These are phyloP conservation scores for Osmerus eperlanus DNA, from an alignment of 2,113 vertebrate genomes.

Conservation along the genomic window DNA sequence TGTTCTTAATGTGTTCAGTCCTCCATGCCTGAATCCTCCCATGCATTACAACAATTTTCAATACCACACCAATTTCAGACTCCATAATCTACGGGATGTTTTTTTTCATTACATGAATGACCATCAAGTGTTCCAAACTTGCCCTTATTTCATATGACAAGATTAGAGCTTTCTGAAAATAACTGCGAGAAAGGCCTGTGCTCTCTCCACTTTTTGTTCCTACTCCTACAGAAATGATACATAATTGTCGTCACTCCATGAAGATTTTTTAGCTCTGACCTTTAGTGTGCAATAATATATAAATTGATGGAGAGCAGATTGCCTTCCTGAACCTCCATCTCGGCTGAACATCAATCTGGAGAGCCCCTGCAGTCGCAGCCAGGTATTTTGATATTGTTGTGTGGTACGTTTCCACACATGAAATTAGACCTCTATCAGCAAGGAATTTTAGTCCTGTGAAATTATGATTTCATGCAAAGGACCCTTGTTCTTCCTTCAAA, in stretches of 20 bases:
- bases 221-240: conserved; percentile 82
- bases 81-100: conserved; percentile 51
- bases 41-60: conserved; percentile 47
- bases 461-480: conserved; percentile 74
- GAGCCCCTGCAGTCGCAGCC: conserved; percentile 20
- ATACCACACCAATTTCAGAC: conserved; percentile 43
- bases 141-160: conserved; percentile 75
- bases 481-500: conserved; percentile 72
- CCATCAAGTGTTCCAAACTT: conserved; percentile 68
- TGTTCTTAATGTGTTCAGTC: conserved; percentile 2
- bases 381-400: conserved; percentile 50
- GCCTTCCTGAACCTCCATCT: conserved; percentile 63
- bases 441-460: conserved; percentile 70
- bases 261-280: conserved; percentile 72
- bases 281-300: conserved; percentile 78
- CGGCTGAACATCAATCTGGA: conserved; percentile 54
- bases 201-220: conserved; percentile 70
- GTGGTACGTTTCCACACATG: conserved; percentile 57
- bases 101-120: conserved; percentile 60
- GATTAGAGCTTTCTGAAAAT: conserved; percentile 82
- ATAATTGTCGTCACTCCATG: conserved; percentile 82
- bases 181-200: conserved; percentile 76
- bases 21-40: conserved; percentile 18
- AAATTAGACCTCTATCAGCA: conserved; percentile 75
- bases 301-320: conserved; percentile 73